Evolutionary conservation across 2,113 vertebrate genomes (phyloP).

Genomic region (Mesocricetus auratus): DNA sequence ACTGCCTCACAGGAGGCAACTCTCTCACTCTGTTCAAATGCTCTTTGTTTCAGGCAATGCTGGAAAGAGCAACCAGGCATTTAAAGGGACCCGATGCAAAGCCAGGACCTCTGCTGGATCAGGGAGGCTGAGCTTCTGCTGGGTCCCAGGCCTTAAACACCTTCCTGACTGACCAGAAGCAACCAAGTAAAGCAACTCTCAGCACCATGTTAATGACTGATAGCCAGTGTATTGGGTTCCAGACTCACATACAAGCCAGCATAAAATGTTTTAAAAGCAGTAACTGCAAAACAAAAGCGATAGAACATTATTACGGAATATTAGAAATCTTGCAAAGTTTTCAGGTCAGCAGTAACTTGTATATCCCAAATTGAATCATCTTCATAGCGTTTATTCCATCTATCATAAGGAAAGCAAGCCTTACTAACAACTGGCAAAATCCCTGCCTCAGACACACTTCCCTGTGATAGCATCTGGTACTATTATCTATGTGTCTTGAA

Average conservation of each 20-base stretch:
- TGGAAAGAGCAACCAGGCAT: not conserved
- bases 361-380: not conserved
- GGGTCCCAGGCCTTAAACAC: not conserved
- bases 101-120: not conserved
- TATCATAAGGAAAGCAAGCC: not conserved
- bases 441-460: not conserved
- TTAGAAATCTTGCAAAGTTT: not conserved
- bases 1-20: not conserved
- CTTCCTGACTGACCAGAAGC: not conserved
- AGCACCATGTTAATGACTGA: constrained; percentile 49
- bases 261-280: constrained; percentile 20
- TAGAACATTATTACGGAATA: not conserved
- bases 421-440: not conserved
- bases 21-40: not conserved
- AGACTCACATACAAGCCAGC: not conserved
- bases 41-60: not conserved
- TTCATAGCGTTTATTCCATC: not conserved
- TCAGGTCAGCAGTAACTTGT: not conserved
- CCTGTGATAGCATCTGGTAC: not conserved
- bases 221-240: constrained; percentile 1
- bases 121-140: not conserved
- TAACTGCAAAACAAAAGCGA: not conserved
- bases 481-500: not conserved
- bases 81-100: not conserved
- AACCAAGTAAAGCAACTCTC: constrained; percentile 29